A percentile compares a stretch with the other conserved stretches of the same genome.
Conservation (phyloP, 2,113 vertebrate species). For the Pica pica region DNA sequence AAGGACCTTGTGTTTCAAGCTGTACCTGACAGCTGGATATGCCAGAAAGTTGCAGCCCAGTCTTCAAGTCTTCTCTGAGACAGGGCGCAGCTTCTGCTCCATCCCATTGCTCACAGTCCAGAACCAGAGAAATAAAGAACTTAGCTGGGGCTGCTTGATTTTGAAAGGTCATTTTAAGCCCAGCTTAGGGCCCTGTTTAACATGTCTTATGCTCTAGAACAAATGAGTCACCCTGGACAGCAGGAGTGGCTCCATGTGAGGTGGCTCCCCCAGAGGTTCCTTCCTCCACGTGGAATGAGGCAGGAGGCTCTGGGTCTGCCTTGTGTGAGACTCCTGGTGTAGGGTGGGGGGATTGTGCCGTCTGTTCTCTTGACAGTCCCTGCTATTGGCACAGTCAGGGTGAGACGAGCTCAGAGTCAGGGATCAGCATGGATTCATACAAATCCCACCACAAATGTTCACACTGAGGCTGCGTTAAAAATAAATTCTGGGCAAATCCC, state of each 20-base stretch:
- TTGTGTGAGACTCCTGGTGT: background rate
- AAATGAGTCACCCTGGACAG: background rate
- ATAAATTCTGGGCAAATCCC: conserved; percentile 6
- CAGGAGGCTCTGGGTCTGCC: background rate
- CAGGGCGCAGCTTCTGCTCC: background rate
- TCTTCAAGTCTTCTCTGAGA: background rate
- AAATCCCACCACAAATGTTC: background rate
- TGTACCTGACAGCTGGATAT: background rate
- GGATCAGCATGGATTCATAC: background rate
- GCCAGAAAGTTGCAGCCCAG: background rate
- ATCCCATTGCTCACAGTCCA: background rate
- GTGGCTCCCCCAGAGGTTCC: background rate
- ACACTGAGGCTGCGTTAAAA: background rate
- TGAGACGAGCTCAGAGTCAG: background rate
- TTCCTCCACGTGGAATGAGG: background rate
- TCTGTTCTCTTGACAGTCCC: background rate
- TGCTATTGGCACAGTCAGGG: background rate
- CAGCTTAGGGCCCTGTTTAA: background rate
- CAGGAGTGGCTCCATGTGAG: background rate
- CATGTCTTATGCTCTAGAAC: background rate
- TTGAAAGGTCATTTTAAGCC: background rate
- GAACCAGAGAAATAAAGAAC: background rate
- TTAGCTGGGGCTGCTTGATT: background rate
- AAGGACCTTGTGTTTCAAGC: background rate
- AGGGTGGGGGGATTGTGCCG: fast-evolving